Evolutionary conservation across 2,888 invertebrate genomes (phyloP).

Genomic region (Lumbricus terrestris): DNA sequence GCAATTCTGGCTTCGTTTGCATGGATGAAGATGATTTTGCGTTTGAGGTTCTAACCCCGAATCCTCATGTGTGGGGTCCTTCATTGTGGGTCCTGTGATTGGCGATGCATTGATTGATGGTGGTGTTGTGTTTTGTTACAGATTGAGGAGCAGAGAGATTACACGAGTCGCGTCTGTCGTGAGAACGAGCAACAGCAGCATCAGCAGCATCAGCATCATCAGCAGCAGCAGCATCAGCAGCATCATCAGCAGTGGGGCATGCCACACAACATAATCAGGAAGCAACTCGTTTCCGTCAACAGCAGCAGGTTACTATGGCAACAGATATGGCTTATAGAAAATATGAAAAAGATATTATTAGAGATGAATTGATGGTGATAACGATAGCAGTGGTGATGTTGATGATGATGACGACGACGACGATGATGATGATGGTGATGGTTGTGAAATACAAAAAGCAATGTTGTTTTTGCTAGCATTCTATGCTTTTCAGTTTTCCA

Average conservation of each 20-base stretch:
- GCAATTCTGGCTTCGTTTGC: too few species aligned
- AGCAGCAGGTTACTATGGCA: constrained; percentile 50
- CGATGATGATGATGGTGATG: background rate
- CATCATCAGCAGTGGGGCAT: constrained; percentile 44
- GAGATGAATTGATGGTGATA: background rate
- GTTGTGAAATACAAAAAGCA: too few species aligned
- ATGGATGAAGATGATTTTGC: too few species aligned
- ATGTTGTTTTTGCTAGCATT: too few species aligned
- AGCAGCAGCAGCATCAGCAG: constrained; percentile 39
- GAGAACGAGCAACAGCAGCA: constrained; percentile 42
- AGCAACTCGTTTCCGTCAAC: constrained; percentile 55
- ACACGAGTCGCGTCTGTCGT: constrained; percentile 49
- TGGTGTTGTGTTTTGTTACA: too few species aligned
- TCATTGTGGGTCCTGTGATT: too few species aligned
- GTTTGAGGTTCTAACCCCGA: too few species aligned
- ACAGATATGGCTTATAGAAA: background rate
- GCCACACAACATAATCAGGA: constrained; percentile 50
- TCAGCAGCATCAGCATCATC: background rate
- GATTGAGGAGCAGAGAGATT: constrained; percentile 52
- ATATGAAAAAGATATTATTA: too few species aligned
- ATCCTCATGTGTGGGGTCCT: too few species aligned
- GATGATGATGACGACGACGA: background rate
- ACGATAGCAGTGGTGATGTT: background rate
- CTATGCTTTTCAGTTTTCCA: too few species aligned
- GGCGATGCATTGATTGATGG: too few species aligned